Evolutionary conservation across 2,888 invertebrate genomes (phyloP).

Genomic region (Hofmannophila pseudospretella): DNA sequence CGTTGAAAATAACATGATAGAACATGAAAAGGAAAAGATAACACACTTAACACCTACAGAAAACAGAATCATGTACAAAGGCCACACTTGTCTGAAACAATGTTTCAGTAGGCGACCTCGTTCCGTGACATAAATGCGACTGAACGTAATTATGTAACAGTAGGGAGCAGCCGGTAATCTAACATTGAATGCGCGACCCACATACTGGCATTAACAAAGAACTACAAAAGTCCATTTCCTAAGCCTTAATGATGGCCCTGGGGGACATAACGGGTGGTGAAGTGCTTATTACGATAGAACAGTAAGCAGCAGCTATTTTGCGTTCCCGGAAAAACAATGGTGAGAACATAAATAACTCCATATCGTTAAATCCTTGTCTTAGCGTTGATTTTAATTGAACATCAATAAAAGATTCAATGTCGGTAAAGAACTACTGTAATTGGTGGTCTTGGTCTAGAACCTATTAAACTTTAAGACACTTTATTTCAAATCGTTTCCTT

Average conservation of each 20-base stretch:
- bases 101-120: constrained; percentile 24
- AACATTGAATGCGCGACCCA: constrained; percentile 35
- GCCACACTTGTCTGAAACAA: constrained; percentile 16
- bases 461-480: no score
- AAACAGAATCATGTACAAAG: background rate
- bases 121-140: constrained; percentile 32
- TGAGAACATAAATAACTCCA: background rate
- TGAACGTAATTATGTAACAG: constrained; percentile 42
- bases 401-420: no score
- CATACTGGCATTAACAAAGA: constrained; percentile 39
- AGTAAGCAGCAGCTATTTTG: constrained; percentile 3
- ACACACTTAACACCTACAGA: background rate
- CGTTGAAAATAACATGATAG: no score
- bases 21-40: background rate
- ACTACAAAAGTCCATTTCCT: constrained; percentile 46
- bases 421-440: no score
- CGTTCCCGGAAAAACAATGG: constrained; percentile 3
- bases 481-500: no score
- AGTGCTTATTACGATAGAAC: constrained; percentile 5
- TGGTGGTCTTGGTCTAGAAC: no score
- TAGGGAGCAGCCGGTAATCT: constrained; percentile 33
- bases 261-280: constrained; percentile 14
- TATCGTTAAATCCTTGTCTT: no score
- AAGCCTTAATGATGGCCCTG: constrained; percentile 29
- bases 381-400: no score